Conservation (phyloP, 2,888 invertebrate genomes). For the Xestia ashworthii region DNA sequence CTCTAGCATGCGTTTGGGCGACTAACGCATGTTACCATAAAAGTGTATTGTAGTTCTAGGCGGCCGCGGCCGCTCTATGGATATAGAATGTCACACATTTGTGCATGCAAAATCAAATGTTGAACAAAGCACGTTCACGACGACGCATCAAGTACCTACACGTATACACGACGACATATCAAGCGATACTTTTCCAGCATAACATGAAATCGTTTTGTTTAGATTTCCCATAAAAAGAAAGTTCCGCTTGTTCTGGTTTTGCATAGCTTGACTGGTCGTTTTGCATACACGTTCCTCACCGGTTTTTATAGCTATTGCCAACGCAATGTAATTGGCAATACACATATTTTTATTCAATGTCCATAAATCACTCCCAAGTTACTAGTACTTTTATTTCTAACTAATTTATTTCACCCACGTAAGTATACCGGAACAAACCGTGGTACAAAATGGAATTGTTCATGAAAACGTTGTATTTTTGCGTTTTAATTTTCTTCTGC, state of each 20-base stretch:
- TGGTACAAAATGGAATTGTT: slow-evolving; percentile 40
- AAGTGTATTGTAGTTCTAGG: not conserved
- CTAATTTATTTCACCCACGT: not conserved
- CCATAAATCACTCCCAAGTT: slow-evolving; percentile 40
- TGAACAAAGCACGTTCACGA: not conserved
- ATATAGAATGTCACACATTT: not conserved
- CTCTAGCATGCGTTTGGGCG: not conserved
- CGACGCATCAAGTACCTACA: not conserved
- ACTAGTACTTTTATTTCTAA: slow-evolving; percentile 14
- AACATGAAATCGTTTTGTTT: not conserved
- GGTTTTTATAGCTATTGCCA: slow-evolving; percentile 35
- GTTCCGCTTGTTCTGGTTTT: not conserved
- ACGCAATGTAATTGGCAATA: slow-evolving; percentile 39
- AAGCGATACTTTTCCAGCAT: not conserved
- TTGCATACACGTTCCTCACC: not conserved
- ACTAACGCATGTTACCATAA: not conserved
- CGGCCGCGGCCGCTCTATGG: not conserved
- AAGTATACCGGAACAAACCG: not conserved
- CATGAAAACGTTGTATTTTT: slow-evolving; percentile 43
- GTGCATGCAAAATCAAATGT: not conserved
- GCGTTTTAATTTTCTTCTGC: slow-evolving; percentile 48
- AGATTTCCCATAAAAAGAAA: not conserved
- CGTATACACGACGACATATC: not conserved
- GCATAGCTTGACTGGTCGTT: not conserved
- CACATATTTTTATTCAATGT: slow-evolving; percentile 15